A percentile compares a stretch with the other conserved stretches of the same genome.
Conservation (phyloP, 2,113 vertebrate species). For the Caranx melampygus region DNA sequence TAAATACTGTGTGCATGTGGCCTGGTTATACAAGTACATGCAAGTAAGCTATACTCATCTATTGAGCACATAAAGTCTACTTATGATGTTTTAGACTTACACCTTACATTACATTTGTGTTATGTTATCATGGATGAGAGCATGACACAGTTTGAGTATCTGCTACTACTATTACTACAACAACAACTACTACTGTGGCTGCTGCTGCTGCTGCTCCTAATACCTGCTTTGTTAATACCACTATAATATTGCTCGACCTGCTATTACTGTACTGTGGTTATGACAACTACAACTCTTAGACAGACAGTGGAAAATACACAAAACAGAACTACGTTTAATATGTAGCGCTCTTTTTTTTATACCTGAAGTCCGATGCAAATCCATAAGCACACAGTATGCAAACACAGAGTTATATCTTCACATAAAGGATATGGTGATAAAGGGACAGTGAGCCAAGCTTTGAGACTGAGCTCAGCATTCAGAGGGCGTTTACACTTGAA, state of each 20-base stretch:
- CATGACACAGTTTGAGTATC: not conserved
- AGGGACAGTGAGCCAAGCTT: not conserved
- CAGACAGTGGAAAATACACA: not conserved
- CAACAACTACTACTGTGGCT: no score
- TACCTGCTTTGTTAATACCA: no score
- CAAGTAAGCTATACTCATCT: not conserved
- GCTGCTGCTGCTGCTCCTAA: no score
- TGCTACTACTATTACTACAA: not conserved
- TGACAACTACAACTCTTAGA: not conserved
- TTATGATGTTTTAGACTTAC: not conserved
- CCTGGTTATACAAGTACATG: no score
- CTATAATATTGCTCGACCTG: no score
- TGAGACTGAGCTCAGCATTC: not conserved
- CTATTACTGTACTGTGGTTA: not conserved
- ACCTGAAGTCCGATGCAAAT: conserved; percentile 44
- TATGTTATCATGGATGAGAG: not conserved
- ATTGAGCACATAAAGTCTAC: not conserved
- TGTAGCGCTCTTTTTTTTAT: not conserved
- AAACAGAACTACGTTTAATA: not conserved
- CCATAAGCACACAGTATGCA: conserved; percentile 22
- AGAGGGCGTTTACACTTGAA: conserved; percentile 11
- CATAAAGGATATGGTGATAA: not conserved
- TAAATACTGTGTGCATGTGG: not conserved
- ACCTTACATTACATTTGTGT: not conserved
- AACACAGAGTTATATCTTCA: conserved; percentile 16